Evolutionary conservation across 2,888 invertebrate genomes (phyloP).

Genomic region (Dysmachus trigonus): DNA sequence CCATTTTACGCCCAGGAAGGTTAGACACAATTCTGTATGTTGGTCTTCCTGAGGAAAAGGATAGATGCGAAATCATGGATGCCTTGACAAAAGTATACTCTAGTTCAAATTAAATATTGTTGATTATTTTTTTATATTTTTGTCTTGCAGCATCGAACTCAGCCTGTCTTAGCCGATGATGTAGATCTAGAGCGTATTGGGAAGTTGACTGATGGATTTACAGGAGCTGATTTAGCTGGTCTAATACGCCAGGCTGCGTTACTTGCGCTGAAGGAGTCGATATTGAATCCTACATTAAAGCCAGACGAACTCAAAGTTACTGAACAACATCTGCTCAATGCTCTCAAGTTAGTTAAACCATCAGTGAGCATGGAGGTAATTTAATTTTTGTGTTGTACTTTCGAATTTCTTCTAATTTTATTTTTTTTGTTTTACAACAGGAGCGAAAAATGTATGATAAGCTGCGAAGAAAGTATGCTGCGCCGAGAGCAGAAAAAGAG

Average conservation of each 20-base stretch:
- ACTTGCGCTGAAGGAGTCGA: constrained; percentile 79
- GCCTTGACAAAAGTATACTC: constrained; percentile 85
- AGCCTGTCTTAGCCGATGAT: constrained; percentile 78
- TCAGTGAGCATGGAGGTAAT: constrained; percentile 81
- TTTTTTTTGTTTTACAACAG: constrained; percentile 60
- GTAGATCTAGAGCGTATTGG: constrained; percentile 80
- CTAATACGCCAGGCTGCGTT: constrained; percentile 88
- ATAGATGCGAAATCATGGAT: constrained; percentile 86
- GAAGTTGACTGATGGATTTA: constrained; percentile 77
- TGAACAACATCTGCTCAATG: constrained; percentile 78
- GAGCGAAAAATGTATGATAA: constrained; percentile 82
- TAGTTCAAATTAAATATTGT: background rate
- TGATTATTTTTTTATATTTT: background rate
- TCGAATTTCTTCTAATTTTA: background rate
- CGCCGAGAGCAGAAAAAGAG: constrained; percentile 52
- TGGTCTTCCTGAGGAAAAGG: constrained; percentile 81
- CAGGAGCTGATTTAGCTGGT: constrained; percentile 94
- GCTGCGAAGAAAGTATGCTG: constrained; percentile 73
- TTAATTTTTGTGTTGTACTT: constrained; percentile 9
- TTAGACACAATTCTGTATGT: constrained; percentile 91
- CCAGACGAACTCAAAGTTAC: constrained; percentile 70
- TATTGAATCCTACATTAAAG: constrained; percentile 67
- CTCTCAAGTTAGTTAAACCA: constrained; percentile 82
- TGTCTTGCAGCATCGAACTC: constrained; percentile 75
- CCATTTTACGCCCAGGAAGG: constrained; percentile 87